Conservation (phyloP, 2,113 vertebrate genomes). For the Nasalis larvatus region DNA sequence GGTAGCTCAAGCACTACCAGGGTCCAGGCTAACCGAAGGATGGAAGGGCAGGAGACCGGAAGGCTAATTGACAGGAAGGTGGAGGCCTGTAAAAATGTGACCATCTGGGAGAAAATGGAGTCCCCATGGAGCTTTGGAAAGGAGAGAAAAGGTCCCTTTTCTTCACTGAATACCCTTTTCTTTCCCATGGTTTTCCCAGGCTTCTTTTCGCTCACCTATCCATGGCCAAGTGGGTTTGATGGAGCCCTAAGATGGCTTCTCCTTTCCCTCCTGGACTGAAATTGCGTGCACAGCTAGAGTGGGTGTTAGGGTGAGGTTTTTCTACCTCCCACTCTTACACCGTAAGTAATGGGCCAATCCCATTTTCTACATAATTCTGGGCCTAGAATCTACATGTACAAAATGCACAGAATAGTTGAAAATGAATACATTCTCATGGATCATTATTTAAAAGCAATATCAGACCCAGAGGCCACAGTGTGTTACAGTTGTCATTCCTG, state of each 20-base stretch:
- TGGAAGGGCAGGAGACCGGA: rapidly evolving
- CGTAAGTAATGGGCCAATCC: background rate
- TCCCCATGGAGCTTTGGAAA: background rate
- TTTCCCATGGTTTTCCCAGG: background rate
- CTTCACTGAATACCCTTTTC: background rate
- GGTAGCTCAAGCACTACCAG: background rate
- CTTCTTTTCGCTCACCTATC: background rate
- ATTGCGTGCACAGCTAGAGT: background rate
- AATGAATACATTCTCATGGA: background rate
- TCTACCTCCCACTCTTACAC: background rate
- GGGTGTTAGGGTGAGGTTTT: background rate
- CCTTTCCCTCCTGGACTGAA: background rate
- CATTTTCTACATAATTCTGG: background rate
- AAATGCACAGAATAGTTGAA: background rate
- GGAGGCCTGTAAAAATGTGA: background rate
- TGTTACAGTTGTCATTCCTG: background rate
- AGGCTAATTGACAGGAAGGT: background rate
- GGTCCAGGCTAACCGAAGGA: background rate
- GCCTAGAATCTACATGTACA: background rate
- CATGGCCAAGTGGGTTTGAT: background rate
- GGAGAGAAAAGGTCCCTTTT: background rate
- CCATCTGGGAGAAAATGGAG: background rate
- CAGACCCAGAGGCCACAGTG: background rate
- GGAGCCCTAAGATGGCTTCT: background rate
- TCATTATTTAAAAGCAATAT: background rate